These are phyloP conservation scores for Trissolcus japonicus DNA, from an alignment of 2,888 invertebrate species.

Conservation along the genomic window DNA sequence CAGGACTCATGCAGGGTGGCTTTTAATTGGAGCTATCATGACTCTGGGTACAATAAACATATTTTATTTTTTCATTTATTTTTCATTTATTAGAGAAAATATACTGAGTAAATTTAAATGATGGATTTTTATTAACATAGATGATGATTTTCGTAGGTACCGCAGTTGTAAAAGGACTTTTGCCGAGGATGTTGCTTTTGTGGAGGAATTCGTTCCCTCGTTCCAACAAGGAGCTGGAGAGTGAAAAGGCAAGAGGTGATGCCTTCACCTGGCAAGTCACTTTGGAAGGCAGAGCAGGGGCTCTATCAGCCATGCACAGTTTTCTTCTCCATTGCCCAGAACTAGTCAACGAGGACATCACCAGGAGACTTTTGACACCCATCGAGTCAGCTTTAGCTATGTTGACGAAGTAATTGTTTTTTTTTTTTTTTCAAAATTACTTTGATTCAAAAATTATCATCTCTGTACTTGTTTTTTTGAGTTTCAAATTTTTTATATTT, in stretches of 20 bases:
- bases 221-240: constrained; percentile 96
- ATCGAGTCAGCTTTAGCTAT: constrained; percentile 97
- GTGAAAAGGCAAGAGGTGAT: constrained; percentile 96
- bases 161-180: constrained; percentile 92
- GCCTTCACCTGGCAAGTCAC: constrained; percentile 99
- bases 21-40: constrained; percentile 97
- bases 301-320: constrained; percentile 96
- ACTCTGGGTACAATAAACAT: constrained; percentile 90
- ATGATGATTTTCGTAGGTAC: constrained; percentile 80
- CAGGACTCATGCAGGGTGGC: constrained; percentile 98
- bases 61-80: not conserved
- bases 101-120: not conserved
- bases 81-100: not conserved
- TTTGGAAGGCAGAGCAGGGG: constrained; percentile 96
- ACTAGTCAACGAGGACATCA: constrained; percentile 93
- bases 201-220: constrained; percentile 99
- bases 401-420: constrained; percentile 89
- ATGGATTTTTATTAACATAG: not conserved
- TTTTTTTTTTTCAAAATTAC: not conserved
- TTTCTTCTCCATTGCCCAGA: constrained; percentile 94
- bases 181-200: constrained; percentile 94
- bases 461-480: not conserved
- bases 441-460: not conserved
- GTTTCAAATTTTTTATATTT: constrained; percentile 7
- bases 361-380: constrained; percentile 90